A percentile compares a stretch with the other conserved stretches of the same genome.
These are phyloP conservation scores for Eumerus sabulonum DNA, from an alignment of 2,888 invertebrate species.

Conservation along the genomic window DNA sequence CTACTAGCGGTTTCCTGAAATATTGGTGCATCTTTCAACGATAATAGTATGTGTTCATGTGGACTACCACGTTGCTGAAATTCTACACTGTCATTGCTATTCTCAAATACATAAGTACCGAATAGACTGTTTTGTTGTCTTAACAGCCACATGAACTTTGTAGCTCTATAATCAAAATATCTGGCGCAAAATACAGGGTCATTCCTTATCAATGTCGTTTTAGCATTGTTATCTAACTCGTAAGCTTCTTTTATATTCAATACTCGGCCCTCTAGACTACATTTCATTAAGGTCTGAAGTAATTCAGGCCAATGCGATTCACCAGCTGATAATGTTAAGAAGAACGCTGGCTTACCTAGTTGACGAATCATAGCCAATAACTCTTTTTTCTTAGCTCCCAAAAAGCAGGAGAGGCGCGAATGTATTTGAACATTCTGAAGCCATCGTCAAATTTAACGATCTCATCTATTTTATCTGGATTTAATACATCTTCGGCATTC, in stretches of 20 bases:
- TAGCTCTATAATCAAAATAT: slow-evolving; percentile 7
- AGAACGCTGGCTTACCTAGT: slow-evolving; percentile 5
- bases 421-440: too few relatives aligned
- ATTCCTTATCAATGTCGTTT: background rate
- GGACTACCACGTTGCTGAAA: background rate
- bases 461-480: background rate
- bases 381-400: background rate
- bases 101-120: background rate
- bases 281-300: background rate
- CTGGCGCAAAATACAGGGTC: slow-evolving; percentile 29
- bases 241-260: background rate
- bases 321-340: background rate
- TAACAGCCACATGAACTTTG: background rate
- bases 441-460: slow-evolving; percentile 1
- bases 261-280: background rate
- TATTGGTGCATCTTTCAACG: background rate
- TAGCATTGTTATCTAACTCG: background rate
- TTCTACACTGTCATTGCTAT: slow-evolving; percentile 2
- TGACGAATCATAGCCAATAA: slow-evolving; percentile 4
- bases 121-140: slow-evolving; percentile 4
- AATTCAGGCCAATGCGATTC: background rate
- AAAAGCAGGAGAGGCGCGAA: too few relatives aligned
- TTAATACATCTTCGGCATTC: too few relatives aligned
- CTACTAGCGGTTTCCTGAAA: too few relatives aligned
- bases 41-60: slow-evolving; percentile 4